phyloP scores from a whole-genome alignment of 1,140 invertebrate species.

The Tetragnatha versicolor region DNA sequence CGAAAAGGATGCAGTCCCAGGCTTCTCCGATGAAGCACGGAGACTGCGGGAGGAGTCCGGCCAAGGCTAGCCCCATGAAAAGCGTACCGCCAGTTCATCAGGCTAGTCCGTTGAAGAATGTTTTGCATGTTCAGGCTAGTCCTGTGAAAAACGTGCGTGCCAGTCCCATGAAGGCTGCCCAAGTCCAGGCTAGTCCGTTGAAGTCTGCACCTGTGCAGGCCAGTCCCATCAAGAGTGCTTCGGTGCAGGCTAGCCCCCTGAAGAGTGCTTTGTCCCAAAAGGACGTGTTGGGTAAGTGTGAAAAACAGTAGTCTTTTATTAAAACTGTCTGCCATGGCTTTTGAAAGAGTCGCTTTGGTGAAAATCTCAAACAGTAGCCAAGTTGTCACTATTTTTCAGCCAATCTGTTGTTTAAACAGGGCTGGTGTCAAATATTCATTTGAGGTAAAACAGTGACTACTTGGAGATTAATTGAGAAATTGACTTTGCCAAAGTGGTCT shows the following conservation, averaged over 20 bases:
- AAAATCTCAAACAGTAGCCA: too few species aligned
- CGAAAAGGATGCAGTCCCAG: neutral
- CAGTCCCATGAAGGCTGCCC: neutral
- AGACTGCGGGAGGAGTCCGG: neutral
- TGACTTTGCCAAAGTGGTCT: too few species aligned
- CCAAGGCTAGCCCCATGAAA: neutral
- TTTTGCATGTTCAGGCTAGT: neutral
- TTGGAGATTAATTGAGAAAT: too few species aligned
- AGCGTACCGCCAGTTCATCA: neutral
- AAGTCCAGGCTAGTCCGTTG: neutral
- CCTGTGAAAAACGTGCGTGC: neutral
- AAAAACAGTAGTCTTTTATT: too few species aligned
- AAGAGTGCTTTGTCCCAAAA: conserved; percentile 61
- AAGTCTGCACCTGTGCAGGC: too few species aligned
- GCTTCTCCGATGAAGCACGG: neutral
- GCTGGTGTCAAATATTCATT: too few species aligned
- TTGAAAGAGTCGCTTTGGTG: too few species aligned
- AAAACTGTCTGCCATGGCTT: too few species aligned
- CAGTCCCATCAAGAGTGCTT: conserved; percentile 52
- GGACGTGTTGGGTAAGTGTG: too few species aligned
- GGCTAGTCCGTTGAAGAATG: neutral
- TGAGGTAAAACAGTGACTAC: too few species aligned
- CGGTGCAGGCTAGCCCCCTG: conserved; percentile 45
- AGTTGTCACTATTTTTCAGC: too few species aligned
- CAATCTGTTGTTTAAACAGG: too few species aligned